phyloP scores from a whole-genome alignment of 2,888 invertebrate species.

The Agonopterix alstromeriana region DNA sequence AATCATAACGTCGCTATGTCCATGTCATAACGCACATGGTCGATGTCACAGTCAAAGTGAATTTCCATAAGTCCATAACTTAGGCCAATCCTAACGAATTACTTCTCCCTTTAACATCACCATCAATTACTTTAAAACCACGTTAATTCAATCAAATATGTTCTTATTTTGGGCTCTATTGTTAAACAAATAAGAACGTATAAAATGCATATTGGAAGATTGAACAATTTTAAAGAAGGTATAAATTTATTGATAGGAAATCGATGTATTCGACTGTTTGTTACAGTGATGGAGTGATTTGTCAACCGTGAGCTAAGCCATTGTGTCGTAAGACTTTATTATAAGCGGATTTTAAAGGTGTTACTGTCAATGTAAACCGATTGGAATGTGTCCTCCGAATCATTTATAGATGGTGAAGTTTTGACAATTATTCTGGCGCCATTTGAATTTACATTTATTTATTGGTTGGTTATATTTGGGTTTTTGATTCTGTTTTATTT shows the following conservation, averaged over 20 bases:
- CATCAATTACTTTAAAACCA: constrained; percentile 7
- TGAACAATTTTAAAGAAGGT: neutral
- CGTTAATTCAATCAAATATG: neutral
- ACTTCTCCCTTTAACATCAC: constrained; percentile 1
- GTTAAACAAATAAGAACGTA: neutral
- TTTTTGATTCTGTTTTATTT: too few species aligned
- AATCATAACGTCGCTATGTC: too few species aligned
- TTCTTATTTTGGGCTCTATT: neutral
- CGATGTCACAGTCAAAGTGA: too few species aligned
- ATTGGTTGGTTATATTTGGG: too few species aligned
- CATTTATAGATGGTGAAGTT: neutral
- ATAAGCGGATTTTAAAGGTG: constrained; percentile 4
- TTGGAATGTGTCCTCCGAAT: constrained; percentile 1
- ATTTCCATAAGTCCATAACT: neutral
- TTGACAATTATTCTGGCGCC: too few species aligned
- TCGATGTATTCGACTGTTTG: constrained; percentile 3
- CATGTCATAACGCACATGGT: too few species aligned
- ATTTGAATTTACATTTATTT: too few species aligned
- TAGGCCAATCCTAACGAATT: neutral
- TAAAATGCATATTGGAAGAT: neutral
- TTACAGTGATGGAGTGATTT: constrained; percentile 8
- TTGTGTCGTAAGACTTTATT: constrained; percentile 5
- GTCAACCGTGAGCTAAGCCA: constrained; percentile 3
- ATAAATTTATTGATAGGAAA: constrained; percentile 1
- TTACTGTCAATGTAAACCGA: neutral